Conservation (phyloP, 2,888 invertebrate genomes). For the Zelleria hepariella region DNA sequence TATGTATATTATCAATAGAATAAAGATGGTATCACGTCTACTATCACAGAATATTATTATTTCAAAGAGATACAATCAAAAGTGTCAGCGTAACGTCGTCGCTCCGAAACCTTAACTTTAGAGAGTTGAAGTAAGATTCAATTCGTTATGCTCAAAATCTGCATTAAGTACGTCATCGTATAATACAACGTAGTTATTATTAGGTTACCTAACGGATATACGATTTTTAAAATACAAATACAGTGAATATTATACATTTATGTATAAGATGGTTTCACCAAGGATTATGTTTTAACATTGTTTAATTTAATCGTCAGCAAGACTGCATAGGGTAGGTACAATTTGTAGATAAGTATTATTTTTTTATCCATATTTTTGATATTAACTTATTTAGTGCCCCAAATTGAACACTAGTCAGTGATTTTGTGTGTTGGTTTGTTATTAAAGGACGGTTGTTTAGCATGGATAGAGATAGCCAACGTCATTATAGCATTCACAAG, state of each 20-base stretch:
- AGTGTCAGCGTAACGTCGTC: not conserved
- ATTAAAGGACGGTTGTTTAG: not conserved
- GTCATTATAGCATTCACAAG: not conserved
- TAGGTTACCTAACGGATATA: not conserved
- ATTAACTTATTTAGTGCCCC: not conserved
- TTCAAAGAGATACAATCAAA: conserved; percentile 26
- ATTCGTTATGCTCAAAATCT: not conserved
- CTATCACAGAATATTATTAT: conserved; percentile 70
- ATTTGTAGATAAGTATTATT: not conserved
- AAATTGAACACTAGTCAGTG: not conserved
- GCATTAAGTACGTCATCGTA: not conserved
- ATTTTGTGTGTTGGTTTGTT: not conserved
- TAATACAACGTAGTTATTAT: not conserved
- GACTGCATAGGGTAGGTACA: not conserved
- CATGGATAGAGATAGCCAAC: not conserved
- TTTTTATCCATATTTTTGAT: not conserved
- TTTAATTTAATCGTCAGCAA: not conserved
- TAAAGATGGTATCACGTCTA: conserved; percentile 67
- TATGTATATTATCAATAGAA: conserved; percentile 19
- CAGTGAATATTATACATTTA: not conserved
- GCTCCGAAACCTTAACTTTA: not conserved
- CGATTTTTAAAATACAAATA: not conserved
- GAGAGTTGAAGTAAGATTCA: conserved; percentile 1
- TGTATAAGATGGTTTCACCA: not conserved
- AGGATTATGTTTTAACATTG: not conserved